These are phyloP conservation scores for Cerastoderma edule DNA, from an alignment of 2,888 invertebrate genomes.

Conservation along the genomic window DNA sequence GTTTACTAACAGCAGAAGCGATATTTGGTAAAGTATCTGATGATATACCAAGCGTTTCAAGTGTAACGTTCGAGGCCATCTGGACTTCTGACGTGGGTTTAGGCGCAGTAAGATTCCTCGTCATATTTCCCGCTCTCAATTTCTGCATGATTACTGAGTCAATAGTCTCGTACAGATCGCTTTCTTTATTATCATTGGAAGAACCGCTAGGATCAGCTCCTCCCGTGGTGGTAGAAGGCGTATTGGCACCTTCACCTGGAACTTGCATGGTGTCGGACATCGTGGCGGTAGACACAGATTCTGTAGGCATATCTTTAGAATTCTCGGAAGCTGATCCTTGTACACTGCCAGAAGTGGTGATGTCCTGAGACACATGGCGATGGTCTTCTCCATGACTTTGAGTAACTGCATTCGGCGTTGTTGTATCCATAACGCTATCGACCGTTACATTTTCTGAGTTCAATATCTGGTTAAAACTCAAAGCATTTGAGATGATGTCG, in stretches of 20 bases:
- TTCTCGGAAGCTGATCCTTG: neutral
- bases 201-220: neutral
- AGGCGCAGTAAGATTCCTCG: neutral
- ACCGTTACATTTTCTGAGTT: neutral
- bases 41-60: conserved; percentile 13
- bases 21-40: too few relatives aligned
- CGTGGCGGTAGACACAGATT: neutral
- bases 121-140: conserved; percentile 5
- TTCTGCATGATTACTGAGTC: conserved; percentile 20
- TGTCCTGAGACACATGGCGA: too few relatives aligned
- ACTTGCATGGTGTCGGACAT: neutral
- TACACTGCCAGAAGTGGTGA: too few relatives aligned
- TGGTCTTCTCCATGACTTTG: too few relatives aligned
- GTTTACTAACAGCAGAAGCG: too few relatives aligned
- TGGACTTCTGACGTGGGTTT: neutral
- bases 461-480: neutral
- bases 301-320: neutral
- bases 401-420: neutral
- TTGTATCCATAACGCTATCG: neutral
- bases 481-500: neutral
- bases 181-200: neutral
- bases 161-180: conserved; percentile 18
- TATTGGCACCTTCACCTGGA: neutral
- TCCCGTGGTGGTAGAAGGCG: neutral
- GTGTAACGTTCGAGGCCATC: conserved; percentile 2